These are phyloP conservation scores for Cyanistes caeruleus DNA, from an alignment of 2,113 vertebrate species.

Conservation along the genomic window DNA sequence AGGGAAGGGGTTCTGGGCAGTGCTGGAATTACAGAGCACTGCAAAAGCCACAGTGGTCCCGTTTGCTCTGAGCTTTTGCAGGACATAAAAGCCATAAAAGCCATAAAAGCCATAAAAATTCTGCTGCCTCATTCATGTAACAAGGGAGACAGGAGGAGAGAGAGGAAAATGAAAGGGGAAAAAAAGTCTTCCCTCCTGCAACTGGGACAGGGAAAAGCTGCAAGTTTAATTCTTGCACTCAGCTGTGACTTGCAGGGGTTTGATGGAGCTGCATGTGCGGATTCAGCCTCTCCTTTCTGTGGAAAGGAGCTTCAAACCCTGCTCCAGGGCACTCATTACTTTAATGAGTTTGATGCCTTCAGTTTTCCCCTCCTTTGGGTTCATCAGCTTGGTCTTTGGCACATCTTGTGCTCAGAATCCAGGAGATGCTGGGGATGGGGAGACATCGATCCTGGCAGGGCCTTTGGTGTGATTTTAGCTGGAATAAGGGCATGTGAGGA, in stretches of 20 bases:
- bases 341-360: not conserved
- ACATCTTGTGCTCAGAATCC: not conserved
- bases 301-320: not conserved
- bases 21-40: not conserved
- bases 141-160: not conserved
- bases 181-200: not conserved
- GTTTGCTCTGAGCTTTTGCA: not conserved
- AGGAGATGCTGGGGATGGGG: not conserved
- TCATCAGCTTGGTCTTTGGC: not conserved
- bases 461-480: not conserved
- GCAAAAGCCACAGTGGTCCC: not conserved
- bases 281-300: not conserved
- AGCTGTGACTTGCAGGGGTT: not conserved
- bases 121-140: slow-evolving; percentile 29
- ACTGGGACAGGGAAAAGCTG: rapidly evolving
- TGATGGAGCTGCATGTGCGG: rapidly evolving
- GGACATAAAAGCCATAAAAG: not conserved
- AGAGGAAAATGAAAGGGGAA: not conserved
- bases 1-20: not conserved
- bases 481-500: not conserved
- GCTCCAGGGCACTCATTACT: not conserved
- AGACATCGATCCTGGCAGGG: not conserved
- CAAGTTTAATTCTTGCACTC: not conserved
- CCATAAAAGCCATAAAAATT: not conserved
- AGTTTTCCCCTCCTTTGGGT: not conserved